These are phyloP conservation scores for Drosophila subsilvestris DNA, from an alignment of 2,888 invertebrate species.

Conservation along the genomic window DNA sequence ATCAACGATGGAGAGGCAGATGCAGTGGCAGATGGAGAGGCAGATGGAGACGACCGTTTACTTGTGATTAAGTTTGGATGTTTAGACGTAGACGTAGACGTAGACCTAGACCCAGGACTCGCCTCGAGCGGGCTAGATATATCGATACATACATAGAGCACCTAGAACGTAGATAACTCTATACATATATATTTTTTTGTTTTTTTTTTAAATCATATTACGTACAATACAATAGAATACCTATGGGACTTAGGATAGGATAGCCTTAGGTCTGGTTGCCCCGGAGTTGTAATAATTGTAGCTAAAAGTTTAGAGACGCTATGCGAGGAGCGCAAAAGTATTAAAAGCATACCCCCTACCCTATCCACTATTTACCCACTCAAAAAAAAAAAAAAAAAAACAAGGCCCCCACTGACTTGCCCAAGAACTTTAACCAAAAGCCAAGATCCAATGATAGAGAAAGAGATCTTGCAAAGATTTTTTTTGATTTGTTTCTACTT, in stretches of 20 bases:
- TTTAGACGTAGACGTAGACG: slow-evolving; percentile 19
- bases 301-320: slow-evolving; percentile 73
- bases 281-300: slow-evolving; percentile 44
- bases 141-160: slow-evolving; percentile 32
- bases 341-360: slow-evolving; percentile 41
- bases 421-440: slow-evolving; percentile 46
- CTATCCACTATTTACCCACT: slow-evolving; percentile 45
- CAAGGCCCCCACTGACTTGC: slow-evolving; percentile 29
- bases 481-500: slow-evolving; percentile 60
- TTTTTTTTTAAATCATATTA: slow-evolving; percentile 55
- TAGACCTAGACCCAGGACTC: slow-evolving; percentile 7
- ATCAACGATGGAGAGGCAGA: slow-evolving; percentile 5
- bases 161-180: slow-evolving; percentile 18
- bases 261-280: slow-evolving; percentile 11
- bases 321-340: slow-evolving; percentile 72
- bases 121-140: slow-evolving; percentile 35
- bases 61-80: slow-evolving; percentile 74
- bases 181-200: slow-evolving; percentile 34
- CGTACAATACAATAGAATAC: slow-evolving; percentile 43
- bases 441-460: slow-evolving; percentile 36
- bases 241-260: slow-evolving; percentile 28
- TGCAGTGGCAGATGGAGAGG: background rate
- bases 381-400: slow-evolving; percentile 5
- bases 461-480: slow-evolving; percentile 34
- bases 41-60: slow-evolving; percentile 54